A percentile compares a stretch with the other conserved stretches of the same genome.
These are phyloP conservation scores for Buathra laborator DNA, from an alignment of 2,888 invertebrate species.

Conservation along the genomic window DNA sequence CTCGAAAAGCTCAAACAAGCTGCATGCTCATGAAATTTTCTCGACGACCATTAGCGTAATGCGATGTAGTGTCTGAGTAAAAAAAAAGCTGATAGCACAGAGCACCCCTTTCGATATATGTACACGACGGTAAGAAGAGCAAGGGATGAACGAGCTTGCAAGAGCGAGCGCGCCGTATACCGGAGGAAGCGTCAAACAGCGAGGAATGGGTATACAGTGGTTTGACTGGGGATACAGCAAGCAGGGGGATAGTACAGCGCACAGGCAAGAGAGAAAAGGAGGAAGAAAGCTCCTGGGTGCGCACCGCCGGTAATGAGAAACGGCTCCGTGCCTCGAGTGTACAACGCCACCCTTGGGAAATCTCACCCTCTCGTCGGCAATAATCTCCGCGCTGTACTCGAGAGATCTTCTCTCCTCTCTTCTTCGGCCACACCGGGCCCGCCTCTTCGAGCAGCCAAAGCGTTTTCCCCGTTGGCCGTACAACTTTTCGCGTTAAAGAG, in stretches of 20 bases:
- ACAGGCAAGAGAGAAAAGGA: slow-evolving; percentile 45
- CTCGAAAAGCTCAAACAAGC: slow-evolving; percentile 18
- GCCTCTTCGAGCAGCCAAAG: slow-evolving; percentile 30
- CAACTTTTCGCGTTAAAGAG: slow-evolving; percentile 61
- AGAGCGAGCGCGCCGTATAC: neutral
- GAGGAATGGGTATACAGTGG: slow-evolving; percentile 43
- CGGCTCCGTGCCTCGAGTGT: slow-evolving; percentile 66
- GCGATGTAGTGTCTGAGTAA: slow-evolving; percentile 18
- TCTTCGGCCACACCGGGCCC: slow-evolving; percentile 22
- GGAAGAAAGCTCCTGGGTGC: slow-evolving; percentile 59
- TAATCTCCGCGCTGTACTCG: slow-evolving; percentile 64
- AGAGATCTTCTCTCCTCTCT: slow-evolving; percentile 28
- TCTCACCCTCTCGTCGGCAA: slow-evolving; percentile 65
- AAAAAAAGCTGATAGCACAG: slow-evolving; percentile 3
- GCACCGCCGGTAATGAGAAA: slow-evolving; percentile 68
- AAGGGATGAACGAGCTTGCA: slow-evolving; percentile 21
- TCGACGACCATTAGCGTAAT: slow-evolving; percentile 34
- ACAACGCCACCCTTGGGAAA: slow-evolving; percentile 70
- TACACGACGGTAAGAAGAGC: slow-evolving; percentile 5
- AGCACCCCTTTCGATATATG: slow-evolving; percentile 14
- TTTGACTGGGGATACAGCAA: slow-evolving; percentile 35
- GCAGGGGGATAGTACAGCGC: slow-evolving; percentile 3
- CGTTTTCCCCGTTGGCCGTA: slow-evolving; percentile 34
- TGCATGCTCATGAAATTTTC: slow-evolving; percentile 26
- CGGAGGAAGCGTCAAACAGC: slow-evolving; percentile 45